Conservation (phyloP, 2,888 invertebrate genomes). For the Cryptus viduatorius region DNA sequence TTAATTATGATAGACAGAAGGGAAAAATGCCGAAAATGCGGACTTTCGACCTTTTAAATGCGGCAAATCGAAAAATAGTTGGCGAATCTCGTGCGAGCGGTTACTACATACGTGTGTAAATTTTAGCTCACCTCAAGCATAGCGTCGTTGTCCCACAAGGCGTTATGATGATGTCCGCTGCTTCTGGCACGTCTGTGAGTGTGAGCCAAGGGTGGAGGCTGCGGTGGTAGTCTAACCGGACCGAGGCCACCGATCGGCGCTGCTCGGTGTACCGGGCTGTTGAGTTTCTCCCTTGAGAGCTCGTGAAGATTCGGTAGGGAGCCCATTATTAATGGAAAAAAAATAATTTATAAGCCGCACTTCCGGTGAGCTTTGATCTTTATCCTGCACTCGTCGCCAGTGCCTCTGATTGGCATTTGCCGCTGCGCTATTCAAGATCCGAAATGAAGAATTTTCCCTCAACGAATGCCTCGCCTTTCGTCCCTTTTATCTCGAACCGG, state of each 20-base stretch:
- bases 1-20: background rate
- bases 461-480: slow-evolving; percentile 35
- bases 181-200: slow-evolving; percentile 81
- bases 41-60: slow-evolving; percentile 59
- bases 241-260: slow-evolving; percentile 79
- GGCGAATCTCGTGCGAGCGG: background rate
- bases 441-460: slow-evolving; percentile 32
- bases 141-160: slow-evolving; percentile 82
- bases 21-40: background rate
- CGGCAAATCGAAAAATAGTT: slow-evolving; percentile 43
- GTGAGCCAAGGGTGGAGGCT: slow-evolving; percentile 80
- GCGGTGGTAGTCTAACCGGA: slow-evolving; percentile 80
- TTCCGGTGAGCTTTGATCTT: slow-evolving; percentile 62
- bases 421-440: slow-evolving; percentile 6
- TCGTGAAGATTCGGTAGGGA: slow-evolving; percentile 89
- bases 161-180: slow-evolving; percentile 80
- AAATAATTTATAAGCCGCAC: background rate
- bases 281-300: slow-evolving; percentile 85
- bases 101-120: slow-evolving; percentile 18
- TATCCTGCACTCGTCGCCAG: slow-evolving; percentile 65
- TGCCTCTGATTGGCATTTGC: slow-evolving; percentile 36
- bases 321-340: slow-evolving; percentile 85
- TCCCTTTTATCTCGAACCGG: slow-evolving; percentile 9
- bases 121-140: slow-evolving; percentile 83
- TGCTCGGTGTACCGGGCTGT: slow-evolving; percentile 79